Base-by-base conservation (phyloP, 1,140 invertebrate species). In the Calycopis cecrops region DNA sequence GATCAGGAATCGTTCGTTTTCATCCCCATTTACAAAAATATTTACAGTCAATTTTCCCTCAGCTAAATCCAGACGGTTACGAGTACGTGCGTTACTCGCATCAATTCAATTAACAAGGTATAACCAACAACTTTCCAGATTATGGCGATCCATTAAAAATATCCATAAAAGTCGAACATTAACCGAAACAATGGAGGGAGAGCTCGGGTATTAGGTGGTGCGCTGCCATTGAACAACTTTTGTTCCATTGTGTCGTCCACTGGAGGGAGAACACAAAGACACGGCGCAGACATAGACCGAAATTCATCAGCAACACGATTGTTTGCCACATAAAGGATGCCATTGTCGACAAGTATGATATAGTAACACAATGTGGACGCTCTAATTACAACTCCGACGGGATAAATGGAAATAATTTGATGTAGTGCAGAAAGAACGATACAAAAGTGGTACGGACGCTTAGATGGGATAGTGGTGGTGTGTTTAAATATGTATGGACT, bases 81-180 rank as follows among this genome's bases (percentile, higher is more conserved):
- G 21, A 3, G 21, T 2, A 28, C 21, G 21, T 28, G 21, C 21
- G 6, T 28, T 28, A 28, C 21, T 2, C 6, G 21, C 21, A 28
- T 28, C 6, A 28, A 28, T 28, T 28, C 40, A 68, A 75, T 76
- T 73, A 78, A 73, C 73, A 68, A 66, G 62, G 65, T 60, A 67
- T 63, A 78, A 73, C 77, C 79, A 68, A 67, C 70, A 78, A 81
- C 79, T 82, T 73, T 65, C 73, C 83, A 73, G 79, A 83, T 85
- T 83, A 85, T 79, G 77, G 71, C 73, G 74, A 82, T 82, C 79
- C 79, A 85, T 84, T 83, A 77, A 84, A 84, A 86, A 83, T 83
- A 85, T 86, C 80, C 79, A 86, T 86, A 86, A 86, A 86, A 86
- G 80, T 86, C 79, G 80, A 86, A 84, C 83, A 84, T 86, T 81